phyloP scores from a whole-genome alignment of 2,888 invertebrate genomes.

The Spatulosminthurus flaviceps region DNA sequence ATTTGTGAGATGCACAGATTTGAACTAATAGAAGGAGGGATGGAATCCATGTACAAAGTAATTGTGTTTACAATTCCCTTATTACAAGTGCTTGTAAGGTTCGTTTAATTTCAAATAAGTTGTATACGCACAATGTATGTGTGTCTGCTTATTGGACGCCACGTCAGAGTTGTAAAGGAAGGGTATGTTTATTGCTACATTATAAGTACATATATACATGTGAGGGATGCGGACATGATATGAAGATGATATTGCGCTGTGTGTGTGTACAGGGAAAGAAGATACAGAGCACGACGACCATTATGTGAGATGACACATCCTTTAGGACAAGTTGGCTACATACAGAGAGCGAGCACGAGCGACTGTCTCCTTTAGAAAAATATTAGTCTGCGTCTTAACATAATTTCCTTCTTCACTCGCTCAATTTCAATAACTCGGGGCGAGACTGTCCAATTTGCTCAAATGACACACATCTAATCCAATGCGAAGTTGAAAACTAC shows the following conservation, averaged over 20 bases:
- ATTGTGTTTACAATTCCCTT: neutral
- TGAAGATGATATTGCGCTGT: neutral
- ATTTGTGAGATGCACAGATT: too few relatives aligned
- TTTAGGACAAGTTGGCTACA: constrained; percentile 14
- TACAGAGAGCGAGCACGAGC: constrained; percentile 13
- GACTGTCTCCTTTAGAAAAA: constrained; percentile 49
- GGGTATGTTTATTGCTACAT: too few relatives aligned
- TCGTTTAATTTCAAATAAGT: too few relatives aligned
- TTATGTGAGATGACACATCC: constrained; percentile 21
- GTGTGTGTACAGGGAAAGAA: neutral
- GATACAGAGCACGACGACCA: neutral
- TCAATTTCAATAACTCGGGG: constrained; percentile 54
- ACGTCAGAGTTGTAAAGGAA: too few relatives aligned
- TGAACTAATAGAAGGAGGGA: too few relatives aligned
- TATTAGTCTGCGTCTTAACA: constrained; percentile 53
- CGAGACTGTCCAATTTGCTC: constrained; percentile 54
- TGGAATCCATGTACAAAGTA: neutral
- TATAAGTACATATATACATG: neutral
- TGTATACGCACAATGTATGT: too few relatives aligned
- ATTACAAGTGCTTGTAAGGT: neutral
- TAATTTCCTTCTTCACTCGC: constrained; percentile 54
- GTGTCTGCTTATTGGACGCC: too few relatives aligned
- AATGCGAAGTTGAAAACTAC: constrained; percentile 35
- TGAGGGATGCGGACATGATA: neutral
- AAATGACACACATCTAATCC: constrained; percentile 48